Base-by-base conservation (phyloP, 2,113 vertebrate genomes). In the Ivindomyrus marchei region DNA sequence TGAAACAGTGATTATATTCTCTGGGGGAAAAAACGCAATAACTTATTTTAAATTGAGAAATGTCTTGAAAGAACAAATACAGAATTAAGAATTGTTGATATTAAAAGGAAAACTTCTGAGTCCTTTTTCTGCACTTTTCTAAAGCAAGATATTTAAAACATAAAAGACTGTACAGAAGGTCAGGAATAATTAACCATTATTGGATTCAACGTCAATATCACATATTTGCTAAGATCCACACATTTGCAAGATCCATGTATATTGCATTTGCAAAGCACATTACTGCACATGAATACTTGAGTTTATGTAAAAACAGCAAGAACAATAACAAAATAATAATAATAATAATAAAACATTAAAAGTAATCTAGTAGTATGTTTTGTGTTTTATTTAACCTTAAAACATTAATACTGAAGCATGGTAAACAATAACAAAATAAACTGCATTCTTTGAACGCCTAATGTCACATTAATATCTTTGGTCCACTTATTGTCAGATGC, bases 1-100 rank as follows among this genome's bases (percentile, higher is more conserved):
- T 90, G 56, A 91, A 91, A 70, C 89, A 85, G 85, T 92, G 92
- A n/a, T 91, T 85, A 87, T 90, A 87, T 90, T 90, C 87, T 84
- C 91, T 90, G 80, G 77, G 15, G 4, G 27, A 87, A 92, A 89
- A 92, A 93, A 92, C 90, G n/a, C 90, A 92, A 94, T 15, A 83
- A 88, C 46, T 90, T 90, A 90, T 90, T 91, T 53, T 86, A 8
- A 58, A 77, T 42, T 90, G 39, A 83, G 56, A 36, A 36, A 53
- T 56, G 27, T 36, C n/a, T 31, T 87, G 86, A 87, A 53, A 56
- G 86, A 87, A 87, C 49, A 56, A 87, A 87, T 31, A n/a, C 84
- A 86, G 84, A 49, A 27, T 31, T 47, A 47, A 46, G 15, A 47
- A 49, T 86, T n/a, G 11, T 80, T 39, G 36, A 42, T 80, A 36